A percentile compares a stretch with the other conserved stretches of the same genome.
These are phyloP conservation scores for Pandion haliaetus DNA, from an alignment of 2,113 vertebrate species.

Conservation along the genomic window DNA sequence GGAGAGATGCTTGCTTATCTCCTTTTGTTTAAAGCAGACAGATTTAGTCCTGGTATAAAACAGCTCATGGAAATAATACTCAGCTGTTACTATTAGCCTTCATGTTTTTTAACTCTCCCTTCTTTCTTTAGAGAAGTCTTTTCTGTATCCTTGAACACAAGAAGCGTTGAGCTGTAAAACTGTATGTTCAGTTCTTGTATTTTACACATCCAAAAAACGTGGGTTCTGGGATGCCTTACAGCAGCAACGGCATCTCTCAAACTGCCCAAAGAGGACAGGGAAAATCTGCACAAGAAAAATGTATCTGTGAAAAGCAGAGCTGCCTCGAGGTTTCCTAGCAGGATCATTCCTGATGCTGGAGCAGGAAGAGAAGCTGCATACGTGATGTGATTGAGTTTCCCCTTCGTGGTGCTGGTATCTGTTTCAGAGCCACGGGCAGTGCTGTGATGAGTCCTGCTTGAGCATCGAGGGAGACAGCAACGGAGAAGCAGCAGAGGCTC, in stretches of 20 bases:
- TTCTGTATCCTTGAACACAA: neutral
- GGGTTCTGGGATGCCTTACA: neutral
- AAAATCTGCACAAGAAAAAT: neutral
- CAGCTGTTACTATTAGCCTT: neutral
- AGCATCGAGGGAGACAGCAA: accelerated
- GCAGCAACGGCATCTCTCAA: neutral
- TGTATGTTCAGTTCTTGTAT: neutral
- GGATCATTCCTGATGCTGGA: neutral
- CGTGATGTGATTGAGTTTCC: neutral
- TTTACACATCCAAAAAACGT: neutral
- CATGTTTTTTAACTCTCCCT: neutral
- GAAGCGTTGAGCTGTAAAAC: neutral
- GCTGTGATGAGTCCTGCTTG: accelerated
- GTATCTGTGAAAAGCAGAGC: neutral
- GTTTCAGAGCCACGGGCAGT: neutral
- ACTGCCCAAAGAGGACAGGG: neutral
- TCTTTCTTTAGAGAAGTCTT: neutral
- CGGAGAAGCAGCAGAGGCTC: accelerated
- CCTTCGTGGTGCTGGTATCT: neutral
- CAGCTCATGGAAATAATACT: neutral
- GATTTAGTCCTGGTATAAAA: neutral
- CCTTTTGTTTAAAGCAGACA: neutral
- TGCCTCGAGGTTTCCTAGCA: neutral
- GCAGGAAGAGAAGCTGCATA: neutral
- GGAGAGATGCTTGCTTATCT: neutral